Evolutionary conservation across 2,888 invertebrate species (phyloP).

Genomic region (Apomyelois bistriatella): DNA sequence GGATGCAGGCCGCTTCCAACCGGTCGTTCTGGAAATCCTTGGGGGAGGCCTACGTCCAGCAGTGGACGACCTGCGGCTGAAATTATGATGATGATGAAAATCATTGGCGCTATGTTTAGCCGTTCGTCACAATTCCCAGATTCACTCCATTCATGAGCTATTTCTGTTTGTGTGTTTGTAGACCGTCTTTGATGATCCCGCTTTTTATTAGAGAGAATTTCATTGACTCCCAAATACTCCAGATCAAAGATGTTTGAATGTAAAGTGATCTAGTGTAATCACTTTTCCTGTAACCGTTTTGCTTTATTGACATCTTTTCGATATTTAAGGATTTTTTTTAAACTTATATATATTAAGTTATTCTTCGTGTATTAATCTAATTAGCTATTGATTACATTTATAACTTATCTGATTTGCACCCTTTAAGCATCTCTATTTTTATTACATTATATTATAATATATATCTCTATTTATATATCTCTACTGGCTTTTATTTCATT

Average conservation of each 20-base stretch:
- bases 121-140: background rate
- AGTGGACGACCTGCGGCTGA: too few relatives aligned
- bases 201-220: constrained; percentile 2
- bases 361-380: too few relatives aligned
- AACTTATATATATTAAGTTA: too few relatives aligned
- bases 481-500: too few relatives aligned
- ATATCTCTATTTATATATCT: too few relatives aligned
- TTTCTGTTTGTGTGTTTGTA: constrained; percentile 1
- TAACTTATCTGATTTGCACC: too few relatives aligned
- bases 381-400: too few relatives aligned
- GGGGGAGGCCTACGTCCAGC: too few relatives aligned
- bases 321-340: background rate
- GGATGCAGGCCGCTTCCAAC: too few relatives aligned
- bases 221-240: background rate
- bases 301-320: background rate
- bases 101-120: background rate
- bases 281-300: background rate
- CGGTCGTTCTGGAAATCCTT: too few relatives aligned
- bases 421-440: too few relatives aligned
- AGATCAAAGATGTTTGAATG: constrained; percentile 3
- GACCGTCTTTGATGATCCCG: constrained; percentile 1
- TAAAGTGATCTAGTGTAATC: background rate
- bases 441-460: too few relatives aligned
- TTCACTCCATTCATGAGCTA: background rate
- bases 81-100: background rate